Evolutionary conservation across 2,888 invertebrate species (phyloP).

Genomic region (Drosophila neoperkinsi): DNA sequence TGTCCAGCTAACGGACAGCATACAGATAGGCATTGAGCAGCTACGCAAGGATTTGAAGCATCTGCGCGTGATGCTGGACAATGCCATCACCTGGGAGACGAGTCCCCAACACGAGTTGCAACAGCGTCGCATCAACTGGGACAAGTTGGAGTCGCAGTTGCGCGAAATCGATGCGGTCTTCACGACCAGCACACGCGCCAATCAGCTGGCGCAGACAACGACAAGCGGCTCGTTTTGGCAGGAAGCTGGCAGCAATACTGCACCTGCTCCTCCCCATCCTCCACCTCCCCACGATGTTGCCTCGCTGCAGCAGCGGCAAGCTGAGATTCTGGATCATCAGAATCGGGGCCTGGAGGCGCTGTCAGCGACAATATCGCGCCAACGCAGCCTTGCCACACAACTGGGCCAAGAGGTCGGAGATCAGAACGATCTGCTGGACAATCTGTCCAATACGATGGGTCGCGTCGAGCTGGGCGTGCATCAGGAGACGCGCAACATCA

Average conservation of each 20-base stretch:
- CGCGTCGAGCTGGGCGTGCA: slow-evolving; percentile 89
- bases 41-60: slow-evolving; percentile 87
- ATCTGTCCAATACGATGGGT: slow-evolving; percentile 90
- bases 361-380: slow-evolving; percentile 90
- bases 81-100: slow-evolving; percentile 80
- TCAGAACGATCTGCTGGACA: slow-evolving; percentile 92
- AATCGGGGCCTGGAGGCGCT: slow-evolving; percentile 91
- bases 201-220: slow-evolving; percentile 57
- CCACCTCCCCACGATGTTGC: slow-evolving; percentile 84
- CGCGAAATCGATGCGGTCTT: slow-evolving; percentile 86
- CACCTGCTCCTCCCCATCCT: slow-evolving; percentile 84
- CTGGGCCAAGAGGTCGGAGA: slow-evolving; percentile 91
- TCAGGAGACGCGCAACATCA: slow-evolving; percentile 89
- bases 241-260: slow-evolving; percentile 8
- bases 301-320: slow-evolving; percentile 87
- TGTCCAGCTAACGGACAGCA: slow-evolving; percentile 86
- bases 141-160: slow-evolving; percentile 87
- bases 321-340: slow-evolving; percentile 89
- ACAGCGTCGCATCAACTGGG: slow-evolving; percentile 87
- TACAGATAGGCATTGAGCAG: slow-evolving; percentile 88
- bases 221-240: slow-evolving; percentile 51
- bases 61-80: slow-evolving; percentile 87
- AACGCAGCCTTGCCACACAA: slow-evolving; percentile 90
- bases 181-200: slow-evolving; percentile 36
- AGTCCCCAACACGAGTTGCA: slow-evolving; percentile 87